phyloP scores from a whole-genome alignment of 2,113 vertebrate genomes.

The Henicopernis longicauda region DNA sequence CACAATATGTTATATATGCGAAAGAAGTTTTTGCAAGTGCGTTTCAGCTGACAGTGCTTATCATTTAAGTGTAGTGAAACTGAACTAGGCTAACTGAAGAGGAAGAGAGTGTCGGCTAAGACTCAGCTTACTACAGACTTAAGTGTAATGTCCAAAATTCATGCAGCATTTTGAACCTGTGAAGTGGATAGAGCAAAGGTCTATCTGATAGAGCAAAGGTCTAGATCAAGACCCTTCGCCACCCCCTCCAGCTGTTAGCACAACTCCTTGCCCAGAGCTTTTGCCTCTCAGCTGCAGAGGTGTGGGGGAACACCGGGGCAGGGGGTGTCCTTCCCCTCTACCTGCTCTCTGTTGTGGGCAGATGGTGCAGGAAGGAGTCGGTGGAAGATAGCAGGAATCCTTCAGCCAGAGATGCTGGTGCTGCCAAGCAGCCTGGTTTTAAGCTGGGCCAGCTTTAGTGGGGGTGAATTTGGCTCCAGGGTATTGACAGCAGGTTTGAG shows the following conservation, averaged over 20 bases:
- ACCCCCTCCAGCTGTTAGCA: background rate
- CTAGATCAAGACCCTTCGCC: background rate
- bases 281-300: background rate
- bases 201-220: background rate
- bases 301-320: background rate
- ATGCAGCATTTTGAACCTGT: background rate
- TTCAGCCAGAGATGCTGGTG: background rate
- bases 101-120: background rate
- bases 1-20: rapidly evolving
- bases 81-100: background rate
- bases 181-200: background rate
- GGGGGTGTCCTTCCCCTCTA: background rate
- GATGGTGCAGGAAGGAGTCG: background rate
- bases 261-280: background rate
- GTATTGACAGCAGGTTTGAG: background rate
- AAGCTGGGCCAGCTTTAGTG: background rate
- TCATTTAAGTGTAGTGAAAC: background rate
- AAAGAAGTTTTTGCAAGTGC: background rate
- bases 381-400: background rate
- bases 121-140: background rate
- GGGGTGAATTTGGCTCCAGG: background rate
- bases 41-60: background rate
- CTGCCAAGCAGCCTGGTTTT: background rate
- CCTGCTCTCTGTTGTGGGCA: background rate
- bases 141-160: background rate